phyloP scores from a whole-genome alignment of 2,113 vertebrate species.

The Salvelinus namaycush region DNA sequence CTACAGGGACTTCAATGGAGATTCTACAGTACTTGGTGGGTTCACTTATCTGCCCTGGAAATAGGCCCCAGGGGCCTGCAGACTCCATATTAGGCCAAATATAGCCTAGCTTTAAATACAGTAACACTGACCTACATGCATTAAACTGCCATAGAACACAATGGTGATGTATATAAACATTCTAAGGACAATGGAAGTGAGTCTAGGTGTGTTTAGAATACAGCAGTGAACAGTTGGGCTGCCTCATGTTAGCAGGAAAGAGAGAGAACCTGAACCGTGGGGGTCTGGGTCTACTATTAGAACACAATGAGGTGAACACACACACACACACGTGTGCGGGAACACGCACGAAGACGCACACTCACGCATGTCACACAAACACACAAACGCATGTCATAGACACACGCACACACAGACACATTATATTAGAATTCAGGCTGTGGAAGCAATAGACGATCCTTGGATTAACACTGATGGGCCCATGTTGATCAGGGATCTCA shows the following conservation, averaged over 20 bases:
- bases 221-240: neutral
- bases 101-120: neutral
- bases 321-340: neutral
- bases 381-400: neutral
- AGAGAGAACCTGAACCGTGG: neutral
- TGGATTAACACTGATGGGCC: neutral
- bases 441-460: slow-evolving; percentile 2
- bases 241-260: neutral
- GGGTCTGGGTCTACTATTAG: neutral
- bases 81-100: neutral
- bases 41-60: neutral
- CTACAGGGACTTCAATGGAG: neutral
- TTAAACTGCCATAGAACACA: neutral
- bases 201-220: neutral
- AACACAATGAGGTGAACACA: neutral
- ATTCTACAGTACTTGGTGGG: neutral
- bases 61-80: neutral
- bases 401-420: neutral
- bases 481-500: neutral
- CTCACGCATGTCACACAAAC: neutral
- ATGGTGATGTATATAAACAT: neutral
- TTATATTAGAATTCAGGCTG: slow-evolving; percentile 6
- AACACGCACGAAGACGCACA: neutral
- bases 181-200: neutral
- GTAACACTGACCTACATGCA: neutral